Base-by-base conservation (phyloP, 1,140 invertebrate species). In the Drosophila sechellia region DNA sequence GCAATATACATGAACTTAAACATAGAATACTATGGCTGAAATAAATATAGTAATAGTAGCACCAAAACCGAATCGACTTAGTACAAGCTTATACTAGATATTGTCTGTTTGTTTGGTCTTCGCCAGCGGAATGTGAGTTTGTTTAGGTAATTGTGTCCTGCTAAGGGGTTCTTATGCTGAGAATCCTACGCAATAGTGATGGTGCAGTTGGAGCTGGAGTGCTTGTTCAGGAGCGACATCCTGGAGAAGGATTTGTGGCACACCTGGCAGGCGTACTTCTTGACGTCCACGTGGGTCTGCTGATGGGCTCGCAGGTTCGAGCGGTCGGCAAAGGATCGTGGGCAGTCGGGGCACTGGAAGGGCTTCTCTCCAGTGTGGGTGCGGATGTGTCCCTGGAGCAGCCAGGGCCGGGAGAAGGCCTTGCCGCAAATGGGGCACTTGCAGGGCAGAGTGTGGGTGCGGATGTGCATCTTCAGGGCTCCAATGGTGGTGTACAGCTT, bases 371-470 rank as follows among this genome's bases (percentile, higher is more conserved):
- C 95, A 0, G 94, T 95, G 92, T 98, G 97, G 0, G 97, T 98
- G 31, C 97, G 94, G 77, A 98, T 98, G 93, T 98, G 97, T 1
- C 97, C 97, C 93, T 99, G 98, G 3, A 99, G 94, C 37, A 99
- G 93, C 98, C 98, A 99, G 0, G 98, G 98, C 37, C 98, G 93
- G 1, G 97, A 98, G 93, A 99, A 99, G 1, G 98, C 98, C 92
- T 99, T 99, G 1, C 98, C 98, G 92, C 98, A 99, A 25, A 99
- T 93, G 73, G 96, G 95, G 91, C 98, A 99, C 93, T 98, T 99
- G 94, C 98, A 99, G 0, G 98, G 98, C 69, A 99, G 92, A 0
- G 98, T 99, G 74, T 96, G 95, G 2, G 94, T 95, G 60, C 95
- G 91, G 92, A 95, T 95, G 91, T 97, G 96, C 84, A 94, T 97